Conservation (phyloP, 2,888 invertebrate species). For the Agapetus fuscipes region DNA sequence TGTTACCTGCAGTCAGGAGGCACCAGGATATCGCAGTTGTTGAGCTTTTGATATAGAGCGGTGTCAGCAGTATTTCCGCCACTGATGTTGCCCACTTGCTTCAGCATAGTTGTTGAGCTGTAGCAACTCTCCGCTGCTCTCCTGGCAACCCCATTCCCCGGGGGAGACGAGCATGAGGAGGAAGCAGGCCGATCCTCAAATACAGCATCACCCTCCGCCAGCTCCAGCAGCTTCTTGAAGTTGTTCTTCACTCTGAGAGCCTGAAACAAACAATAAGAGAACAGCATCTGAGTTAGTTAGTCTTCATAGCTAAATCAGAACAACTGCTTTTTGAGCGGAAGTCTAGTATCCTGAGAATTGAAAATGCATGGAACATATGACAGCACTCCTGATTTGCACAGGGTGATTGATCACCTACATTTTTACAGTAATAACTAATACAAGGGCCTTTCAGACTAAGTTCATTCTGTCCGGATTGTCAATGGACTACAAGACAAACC, state of each 20-base stretch:
- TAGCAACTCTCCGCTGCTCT: constrained; percentile 9
- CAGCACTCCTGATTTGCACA: too few species aligned
- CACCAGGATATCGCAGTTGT: constrained; percentile 13
- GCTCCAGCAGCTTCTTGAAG: constrained; percentile 5
- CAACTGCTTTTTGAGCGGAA: too few species aligned
- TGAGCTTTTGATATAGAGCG: constrained; percentile 7
- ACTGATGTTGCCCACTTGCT: constrained; percentile 1
- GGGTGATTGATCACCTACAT: too few species aligned
- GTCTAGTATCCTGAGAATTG: too few species aligned
- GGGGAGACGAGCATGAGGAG: not conserved
- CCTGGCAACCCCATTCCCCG: constrained; percentile 11
- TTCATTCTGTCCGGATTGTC: too few species aligned
- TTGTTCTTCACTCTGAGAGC: constrained; percentile 7
- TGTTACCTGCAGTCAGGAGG: constrained; percentile 17
- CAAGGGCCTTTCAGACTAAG: too few species aligned
- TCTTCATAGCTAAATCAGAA: too few species aligned
- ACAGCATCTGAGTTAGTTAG: too few species aligned
- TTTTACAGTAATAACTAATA: too few species aligned
- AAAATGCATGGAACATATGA: too few species aligned
- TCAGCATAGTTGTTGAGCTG: constrained; percentile 1
- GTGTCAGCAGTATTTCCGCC: constrained; percentile 14
- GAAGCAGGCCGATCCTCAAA: not conserved
- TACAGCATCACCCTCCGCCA: constrained; percentile 1
- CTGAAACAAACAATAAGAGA: constrained; percentile 6
- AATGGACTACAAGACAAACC: too few species aligned